A percentile compares a stretch with the other conserved stretches of the same genome.
Conservation (phyloP, 1,140 invertebrate genomes). For the Eufriesea mexicana region DNA sequence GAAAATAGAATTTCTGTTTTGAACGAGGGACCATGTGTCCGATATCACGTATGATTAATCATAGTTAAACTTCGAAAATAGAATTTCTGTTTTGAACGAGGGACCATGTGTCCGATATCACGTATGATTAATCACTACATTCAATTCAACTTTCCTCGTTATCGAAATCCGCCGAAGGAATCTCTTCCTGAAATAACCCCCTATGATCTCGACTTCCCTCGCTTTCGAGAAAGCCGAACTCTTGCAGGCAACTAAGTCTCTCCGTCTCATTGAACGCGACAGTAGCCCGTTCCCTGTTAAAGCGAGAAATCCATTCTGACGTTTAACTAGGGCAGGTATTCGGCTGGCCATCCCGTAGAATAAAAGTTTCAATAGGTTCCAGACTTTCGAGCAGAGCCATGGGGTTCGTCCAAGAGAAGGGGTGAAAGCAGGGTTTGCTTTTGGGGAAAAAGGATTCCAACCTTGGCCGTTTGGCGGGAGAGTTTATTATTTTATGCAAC, state of each 20-base stretch:
- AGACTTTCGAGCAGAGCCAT: not conserved
- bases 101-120: too few relatives aligned
- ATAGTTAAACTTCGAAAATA: too few relatives aligned
- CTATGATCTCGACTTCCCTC: not conserved
- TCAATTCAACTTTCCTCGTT: not conserved
- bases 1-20: too few relatives aligned
- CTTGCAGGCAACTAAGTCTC: not conserved
- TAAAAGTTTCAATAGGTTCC: slow-evolving; percentile 39
- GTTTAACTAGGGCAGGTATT: slow-evolving; percentile 77
- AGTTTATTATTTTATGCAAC: slow-evolving; percentile 79
- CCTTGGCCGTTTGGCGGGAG: slow-evolving; percentile 52
- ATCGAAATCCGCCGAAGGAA: not conserved
- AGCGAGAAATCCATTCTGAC: slow-evolving; percentile 57
- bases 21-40: too few relatives aligned
- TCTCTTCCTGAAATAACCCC: not conserved
- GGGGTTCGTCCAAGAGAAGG: not conserved
- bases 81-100: too few relatives aligned
- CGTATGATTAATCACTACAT: not conserved
- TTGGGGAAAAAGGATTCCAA: slow-evolving; percentile 69
- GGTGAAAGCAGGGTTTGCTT: slow-evolving; percentile 44
- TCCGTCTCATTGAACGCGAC: not conserved
- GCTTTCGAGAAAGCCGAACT: not conserved
- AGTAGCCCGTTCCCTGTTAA: slow-evolving; percentile 20
- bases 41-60: not conserved
- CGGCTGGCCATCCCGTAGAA: slow-evolving; percentile 25